phyloP scores from a whole-genome alignment of 1,140 invertebrate genomes.

The Pogonomyrmex barbatus region DNA sequence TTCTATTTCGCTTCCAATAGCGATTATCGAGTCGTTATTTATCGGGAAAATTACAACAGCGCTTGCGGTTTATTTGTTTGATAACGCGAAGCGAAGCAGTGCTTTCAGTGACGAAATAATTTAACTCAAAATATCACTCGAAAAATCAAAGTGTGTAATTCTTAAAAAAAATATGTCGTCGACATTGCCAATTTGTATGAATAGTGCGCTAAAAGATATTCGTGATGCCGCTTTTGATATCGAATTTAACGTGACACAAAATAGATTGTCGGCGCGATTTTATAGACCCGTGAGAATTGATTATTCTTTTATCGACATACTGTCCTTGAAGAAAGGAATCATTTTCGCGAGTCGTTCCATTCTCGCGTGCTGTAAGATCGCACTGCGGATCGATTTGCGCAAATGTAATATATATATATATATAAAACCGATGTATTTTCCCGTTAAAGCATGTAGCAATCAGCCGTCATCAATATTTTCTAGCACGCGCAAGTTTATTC shows the following conservation, averaged over 20 bases:
- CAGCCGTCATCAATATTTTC: background rate
- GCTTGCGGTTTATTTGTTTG: background rate
- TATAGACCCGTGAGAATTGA: slow-evolving; percentile 35
- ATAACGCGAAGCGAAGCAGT: background rate
- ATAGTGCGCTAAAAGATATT: background rate
- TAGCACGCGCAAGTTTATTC: background rate
- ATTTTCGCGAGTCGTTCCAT: slow-evolving; percentile 19
- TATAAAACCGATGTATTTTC: slow-evolving; percentile 1
- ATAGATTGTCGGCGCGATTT: slow-evolving; percentile 1
- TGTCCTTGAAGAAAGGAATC: slow-evolving; percentile 35
- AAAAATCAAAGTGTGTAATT: background rate
- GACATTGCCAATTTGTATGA: background rate
- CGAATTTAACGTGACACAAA: slow-evolving; percentile 14
- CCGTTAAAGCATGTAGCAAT: slow-evolving; percentile 3
- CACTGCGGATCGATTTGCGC: background rate
- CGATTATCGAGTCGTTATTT: slow-evolving; percentile 31
- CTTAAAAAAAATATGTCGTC: background rate
- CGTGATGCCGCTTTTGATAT: background rate
- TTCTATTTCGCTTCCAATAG: slow-evolving; percentile 13
- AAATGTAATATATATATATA: background rate
- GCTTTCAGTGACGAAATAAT: background rate
- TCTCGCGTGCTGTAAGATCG: slow-evolving; percentile 10
- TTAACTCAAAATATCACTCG: background rate
- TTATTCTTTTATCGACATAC: slow-evolving; percentile 51
- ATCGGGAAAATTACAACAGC: background rate